Conservation (phyloP, 2,113 vertebrate genomes). For the Spermophilus dauricus region DNA sequence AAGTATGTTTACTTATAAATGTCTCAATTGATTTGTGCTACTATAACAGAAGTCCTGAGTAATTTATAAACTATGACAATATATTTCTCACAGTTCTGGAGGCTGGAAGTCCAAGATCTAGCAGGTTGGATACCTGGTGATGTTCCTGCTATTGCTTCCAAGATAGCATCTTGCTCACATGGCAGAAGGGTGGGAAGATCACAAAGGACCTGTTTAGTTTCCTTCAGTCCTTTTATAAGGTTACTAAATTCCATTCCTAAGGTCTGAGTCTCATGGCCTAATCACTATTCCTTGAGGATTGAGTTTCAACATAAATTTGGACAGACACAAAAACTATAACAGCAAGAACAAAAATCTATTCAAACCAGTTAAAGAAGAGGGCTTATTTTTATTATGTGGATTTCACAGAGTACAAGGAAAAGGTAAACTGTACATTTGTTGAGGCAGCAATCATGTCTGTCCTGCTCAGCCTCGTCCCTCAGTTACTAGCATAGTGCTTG, state of each 20-base stretch:
- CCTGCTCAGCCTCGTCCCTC: not conserved
- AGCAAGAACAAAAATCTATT: conserved; percentile 17
- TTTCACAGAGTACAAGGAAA: conserved; percentile 13
- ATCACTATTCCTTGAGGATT: not conserved
- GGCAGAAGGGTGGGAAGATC: not conserved
- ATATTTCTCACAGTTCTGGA: not conserved
- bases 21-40: not conserved
- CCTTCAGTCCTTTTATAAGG: not conserved
- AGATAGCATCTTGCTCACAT: not conserved
- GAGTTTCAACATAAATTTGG: not conserved
- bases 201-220: not conserved
- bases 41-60: not conserved
- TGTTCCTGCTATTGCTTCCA: not conserved
- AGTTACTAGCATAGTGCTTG: not conserved
- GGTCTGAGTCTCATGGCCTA: not conserved
- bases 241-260: not conserved
- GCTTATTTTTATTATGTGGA: not conserved
- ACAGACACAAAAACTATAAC: not conserved
- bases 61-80: not conserved
- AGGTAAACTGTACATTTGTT: not conserved
- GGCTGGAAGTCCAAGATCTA: not conserved
- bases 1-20: not conserved
- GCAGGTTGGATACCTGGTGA: not conserved
- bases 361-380: not conserved
- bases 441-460: not conserved